Evolutionary conservation across 2,888 invertebrate genomes (phyloP).

Genomic region (Limnephilus rhombicus): DNA sequence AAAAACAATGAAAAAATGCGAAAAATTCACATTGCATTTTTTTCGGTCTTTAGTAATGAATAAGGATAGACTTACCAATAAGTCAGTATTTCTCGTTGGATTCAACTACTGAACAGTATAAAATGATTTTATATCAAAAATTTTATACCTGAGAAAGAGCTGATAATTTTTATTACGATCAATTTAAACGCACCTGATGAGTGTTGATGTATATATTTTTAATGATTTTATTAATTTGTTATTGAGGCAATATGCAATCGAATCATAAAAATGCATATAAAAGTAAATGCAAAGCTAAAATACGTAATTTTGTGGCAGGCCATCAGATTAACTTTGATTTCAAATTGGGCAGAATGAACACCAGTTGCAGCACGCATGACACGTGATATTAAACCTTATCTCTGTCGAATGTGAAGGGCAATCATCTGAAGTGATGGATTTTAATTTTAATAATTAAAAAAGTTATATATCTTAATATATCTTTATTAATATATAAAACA

Average conservation of each 20-base stretch:
- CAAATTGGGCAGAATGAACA: background rate
- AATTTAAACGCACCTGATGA: background rate
- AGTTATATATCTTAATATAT: too few species aligned
- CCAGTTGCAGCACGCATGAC: too few species aligned
- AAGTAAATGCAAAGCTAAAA: background rate
- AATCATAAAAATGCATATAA: background rate
- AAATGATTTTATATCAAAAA: background rate
- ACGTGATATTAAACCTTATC: background rate
- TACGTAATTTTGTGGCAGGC: background rate
- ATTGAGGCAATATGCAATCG: background rate
- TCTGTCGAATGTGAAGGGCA: background rate
- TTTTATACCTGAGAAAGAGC: background rate
- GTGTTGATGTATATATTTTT: background rate
- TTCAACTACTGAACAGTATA: background rate
- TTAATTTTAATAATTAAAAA: too few species aligned
- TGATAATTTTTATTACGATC: background rate
- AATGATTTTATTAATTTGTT: background rate
- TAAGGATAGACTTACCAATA: background rate
- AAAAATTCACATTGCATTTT: too few species aligned
- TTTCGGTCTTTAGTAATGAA: too few species aligned
- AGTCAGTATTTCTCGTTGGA: background rate
- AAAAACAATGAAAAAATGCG: too few species aligned
- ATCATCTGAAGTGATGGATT: background rate
- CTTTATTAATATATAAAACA: too few species aligned
- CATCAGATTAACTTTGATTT: background rate